Conservation (phyloP, 2,888 invertebrate genomes). For the Elegia similella region DNA sequence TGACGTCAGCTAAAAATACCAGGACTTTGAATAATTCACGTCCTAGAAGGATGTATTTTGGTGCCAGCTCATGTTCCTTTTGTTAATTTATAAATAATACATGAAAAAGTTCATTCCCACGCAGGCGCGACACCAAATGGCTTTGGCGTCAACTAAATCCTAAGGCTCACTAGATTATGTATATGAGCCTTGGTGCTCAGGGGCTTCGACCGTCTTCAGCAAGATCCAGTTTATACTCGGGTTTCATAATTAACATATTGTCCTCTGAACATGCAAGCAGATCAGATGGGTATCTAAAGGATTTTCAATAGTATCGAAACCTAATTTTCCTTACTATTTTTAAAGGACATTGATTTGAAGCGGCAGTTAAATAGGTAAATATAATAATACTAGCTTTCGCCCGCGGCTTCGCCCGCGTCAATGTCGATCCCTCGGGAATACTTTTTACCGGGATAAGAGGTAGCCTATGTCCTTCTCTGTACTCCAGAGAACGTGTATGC, state of each 20-base stretch:
- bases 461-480: too few relatives aligned
- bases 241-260: background rate
- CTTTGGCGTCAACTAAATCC: background rate
- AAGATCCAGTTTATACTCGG: background rate
- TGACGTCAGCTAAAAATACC: background rate
- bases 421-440: too few relatives aligned
- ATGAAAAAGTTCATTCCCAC: background rate
- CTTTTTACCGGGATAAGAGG: too few relatives aligned
- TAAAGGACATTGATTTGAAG: too few relatives aligned
- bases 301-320: too few relatives aligned
- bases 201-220: background rate
- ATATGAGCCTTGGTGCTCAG: background rate
- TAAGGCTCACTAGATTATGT: background rate
- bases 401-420: too few relatives aligned
- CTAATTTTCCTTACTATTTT: too few relatives aligned
- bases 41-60: background rate
- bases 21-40: background rate
- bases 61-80: background rate
- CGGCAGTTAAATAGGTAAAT: too few relatives aligned
- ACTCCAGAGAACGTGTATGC: too few relatives aligned
- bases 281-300: too few relatives aligned
- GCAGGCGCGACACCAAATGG: background rate
- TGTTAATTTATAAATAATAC: constrained; percentile 7
- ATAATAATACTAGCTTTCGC: too few relatives aligned
- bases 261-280: too few relatives aligned